Percentiles rank a stretch among this genome's conserved stretches.
Evolutionary conservation across 2,113 vertebrate species (phyloP).

Genomic region (Megalops atlanticus): DNA sequence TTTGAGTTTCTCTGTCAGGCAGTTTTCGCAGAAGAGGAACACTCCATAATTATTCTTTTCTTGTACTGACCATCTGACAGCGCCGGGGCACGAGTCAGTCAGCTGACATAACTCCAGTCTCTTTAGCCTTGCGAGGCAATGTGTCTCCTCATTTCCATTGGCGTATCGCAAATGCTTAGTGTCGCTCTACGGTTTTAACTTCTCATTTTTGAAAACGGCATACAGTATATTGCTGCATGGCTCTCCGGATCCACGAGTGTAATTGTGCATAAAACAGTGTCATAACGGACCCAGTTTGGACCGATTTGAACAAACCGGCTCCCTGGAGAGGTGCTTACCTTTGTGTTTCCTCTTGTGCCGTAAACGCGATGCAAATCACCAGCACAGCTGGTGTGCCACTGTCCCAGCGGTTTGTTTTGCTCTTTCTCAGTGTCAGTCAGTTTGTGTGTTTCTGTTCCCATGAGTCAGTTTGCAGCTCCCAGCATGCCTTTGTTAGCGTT

Average conservation of each 20-base stretch:
- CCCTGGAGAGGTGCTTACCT: background rate
- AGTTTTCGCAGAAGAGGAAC: no score
- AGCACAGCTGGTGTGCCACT: background rate
- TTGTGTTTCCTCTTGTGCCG: background rate
- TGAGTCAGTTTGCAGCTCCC: background rate
- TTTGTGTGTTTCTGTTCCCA: background rate
- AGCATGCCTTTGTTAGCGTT: background rate
- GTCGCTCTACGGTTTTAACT: background rate
- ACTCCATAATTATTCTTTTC: background rate
- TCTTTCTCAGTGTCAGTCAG: background rate
- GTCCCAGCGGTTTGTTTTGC: background rate
- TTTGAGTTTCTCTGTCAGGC: background rate
- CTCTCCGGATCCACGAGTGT: background rate
- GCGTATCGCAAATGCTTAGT: background rate
- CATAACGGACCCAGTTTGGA: background rate
- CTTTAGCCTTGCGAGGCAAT: conserved; percentile 19
- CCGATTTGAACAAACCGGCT: background rate
- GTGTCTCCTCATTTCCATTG: background rate
- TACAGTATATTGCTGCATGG: background rate
- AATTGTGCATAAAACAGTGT: background rate
- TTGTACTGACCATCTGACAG: background rate
- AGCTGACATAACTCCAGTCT: conserved; percentile 14
- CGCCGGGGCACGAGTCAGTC: background rate
- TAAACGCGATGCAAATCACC: background rate
- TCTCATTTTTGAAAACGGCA: background rate